Base-by-base conservation (phyloP, 2,113 vertebrate species). In the Bostrychus sinensis region DNA sequence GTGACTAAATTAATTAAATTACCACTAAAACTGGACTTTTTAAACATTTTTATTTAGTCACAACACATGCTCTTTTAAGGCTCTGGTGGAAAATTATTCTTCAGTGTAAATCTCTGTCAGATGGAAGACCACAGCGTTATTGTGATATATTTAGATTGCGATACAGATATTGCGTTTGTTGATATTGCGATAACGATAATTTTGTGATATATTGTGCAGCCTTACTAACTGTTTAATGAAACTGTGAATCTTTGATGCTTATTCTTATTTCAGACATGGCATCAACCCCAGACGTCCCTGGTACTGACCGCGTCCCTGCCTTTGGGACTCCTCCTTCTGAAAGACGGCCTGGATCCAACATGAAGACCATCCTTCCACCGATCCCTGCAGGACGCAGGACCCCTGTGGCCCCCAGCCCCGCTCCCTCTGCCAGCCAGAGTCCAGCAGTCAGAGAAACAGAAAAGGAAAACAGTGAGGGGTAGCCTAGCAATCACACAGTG, bases 321-420 rank as follows among this genome's bases (percentile, higher is more conserved):
- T n/a, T n/a, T n/a, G n/a, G n/a, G n/a, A n/a, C n/a, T n/a, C n/a
- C n/a, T 25, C 61, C 75, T 1, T 22, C 72, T 1, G 75, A 26
- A 0, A 39, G 62, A 37, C 85, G 72, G 0, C 86, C 92, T 0
- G 90, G 92, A 4, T 93, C 89, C 64, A 88, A 88, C 6, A 60
- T 80, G 74, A 95, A 89, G 54, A 89, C 91, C 1, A 32, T 91
- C 57, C 91, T 98, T 5, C 96, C 96, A 10, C 94, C 95, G 0
- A 97, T 98, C 75, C 93, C 93, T 0, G 57, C 89, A 0, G 90
- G 93, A 1, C 39, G 53, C 48, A 95, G 89, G 64, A 90, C 72
- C 34, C 70, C 82, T 1, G 73, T 70, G 28, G 42, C 37, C 1
- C 45, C 70, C 56, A 81, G 62, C 42, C 66, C 69, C 0, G 17